Conservation (phyloP, 92 coral and sea anemone species). For the Nematostella vectensis region DNA sequence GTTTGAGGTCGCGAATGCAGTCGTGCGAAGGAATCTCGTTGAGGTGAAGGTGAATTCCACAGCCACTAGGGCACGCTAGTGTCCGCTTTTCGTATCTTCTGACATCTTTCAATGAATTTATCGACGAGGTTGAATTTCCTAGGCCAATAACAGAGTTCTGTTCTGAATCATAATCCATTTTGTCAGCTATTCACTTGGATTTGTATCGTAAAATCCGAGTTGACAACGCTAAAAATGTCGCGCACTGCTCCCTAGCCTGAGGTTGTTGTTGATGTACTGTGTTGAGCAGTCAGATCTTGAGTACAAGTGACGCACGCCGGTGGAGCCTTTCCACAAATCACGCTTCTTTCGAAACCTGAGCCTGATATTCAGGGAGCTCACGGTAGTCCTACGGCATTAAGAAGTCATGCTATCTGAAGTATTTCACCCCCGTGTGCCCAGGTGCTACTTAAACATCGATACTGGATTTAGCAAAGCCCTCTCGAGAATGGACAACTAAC, state of each 20-base stretch:
- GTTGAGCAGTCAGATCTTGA: background rate
- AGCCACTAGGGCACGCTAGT: conserved; percentile 73
- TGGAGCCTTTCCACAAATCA: background rate
- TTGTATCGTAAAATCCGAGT: background rate
- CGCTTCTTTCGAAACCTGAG: background rate
- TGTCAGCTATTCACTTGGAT: background rate
- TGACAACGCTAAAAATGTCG: background rate
- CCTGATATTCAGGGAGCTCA: background rate
- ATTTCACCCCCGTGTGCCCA: background rate
- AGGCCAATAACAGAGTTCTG: conserved; percentile 6
- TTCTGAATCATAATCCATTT: conserved; percentile 26
- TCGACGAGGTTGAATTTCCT: background rate
- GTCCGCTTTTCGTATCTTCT: conserved; percentile 84
- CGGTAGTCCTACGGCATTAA: background rate
- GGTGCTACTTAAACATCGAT: background rate
- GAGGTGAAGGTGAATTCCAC: conserved; percentile 52
- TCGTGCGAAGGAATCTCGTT: conserved; percentile 57
- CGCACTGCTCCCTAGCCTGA: background rate
- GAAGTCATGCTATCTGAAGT: conserved; percentile 3
- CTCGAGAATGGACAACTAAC: too few relatives aligned
- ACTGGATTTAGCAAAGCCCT: too few relatives aligned
- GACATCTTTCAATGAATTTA: conserved; percentile 59
- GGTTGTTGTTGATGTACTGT: background rate
- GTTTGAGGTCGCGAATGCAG: conserved; percentile 52
- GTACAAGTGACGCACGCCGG: background rate